These are phyloP conservation scores for Aspidiotus rigidus DNA, from an alignment of 2,888 invertebrate genomes.

Conservation along the genomic window DNA sequence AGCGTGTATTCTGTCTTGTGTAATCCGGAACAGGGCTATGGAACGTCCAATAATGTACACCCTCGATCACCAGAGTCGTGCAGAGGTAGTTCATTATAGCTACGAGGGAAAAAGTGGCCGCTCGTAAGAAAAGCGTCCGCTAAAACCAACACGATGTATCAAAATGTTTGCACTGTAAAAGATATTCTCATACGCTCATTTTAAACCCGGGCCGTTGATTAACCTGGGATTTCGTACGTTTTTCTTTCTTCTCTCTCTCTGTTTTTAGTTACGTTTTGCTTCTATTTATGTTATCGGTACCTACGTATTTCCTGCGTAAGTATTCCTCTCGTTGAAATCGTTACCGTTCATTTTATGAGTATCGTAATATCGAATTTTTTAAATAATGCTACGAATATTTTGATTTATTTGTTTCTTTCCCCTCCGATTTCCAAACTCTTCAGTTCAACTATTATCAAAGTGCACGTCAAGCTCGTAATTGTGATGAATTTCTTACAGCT, in stretches of 20 bases:
- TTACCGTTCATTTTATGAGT: constrained; percentile 18
- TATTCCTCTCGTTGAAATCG: constrained; percentile 18
- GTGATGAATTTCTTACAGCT: neutral
- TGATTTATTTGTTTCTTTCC: neutral
- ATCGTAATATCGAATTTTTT: neutral
- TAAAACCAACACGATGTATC: neutral
- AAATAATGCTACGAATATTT: constrained; percentile 6
- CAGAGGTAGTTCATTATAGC: constrained; percentile 25
- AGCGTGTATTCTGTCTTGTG: constrained; percentile 92
- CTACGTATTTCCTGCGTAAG: neutral
- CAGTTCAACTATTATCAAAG: neutral
- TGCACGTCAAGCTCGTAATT: neutral
- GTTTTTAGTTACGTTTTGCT: constrained; percentile 17
- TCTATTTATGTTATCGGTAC: constrained; percentile 2
- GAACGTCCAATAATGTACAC: constrained; percentile 6
- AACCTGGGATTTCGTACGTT: constrained; percentile 8
- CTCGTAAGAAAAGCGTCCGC: neutral
- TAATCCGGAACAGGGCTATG: constrained; percentile 51
- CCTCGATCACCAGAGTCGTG: constrained; percentile 18
- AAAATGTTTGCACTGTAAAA: neutral
- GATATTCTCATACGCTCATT: constrained; percentile 7
- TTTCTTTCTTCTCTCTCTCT: neutral
- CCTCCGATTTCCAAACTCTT: neutral
- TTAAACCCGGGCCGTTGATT: neutral
- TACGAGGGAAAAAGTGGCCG: constrained; percentile 22